These are phyloP conservation scores for Molossus alvarezi DNA, from an alignment of 2,797 vertebrate genomes.

Conservation along the genomic window DNA sequence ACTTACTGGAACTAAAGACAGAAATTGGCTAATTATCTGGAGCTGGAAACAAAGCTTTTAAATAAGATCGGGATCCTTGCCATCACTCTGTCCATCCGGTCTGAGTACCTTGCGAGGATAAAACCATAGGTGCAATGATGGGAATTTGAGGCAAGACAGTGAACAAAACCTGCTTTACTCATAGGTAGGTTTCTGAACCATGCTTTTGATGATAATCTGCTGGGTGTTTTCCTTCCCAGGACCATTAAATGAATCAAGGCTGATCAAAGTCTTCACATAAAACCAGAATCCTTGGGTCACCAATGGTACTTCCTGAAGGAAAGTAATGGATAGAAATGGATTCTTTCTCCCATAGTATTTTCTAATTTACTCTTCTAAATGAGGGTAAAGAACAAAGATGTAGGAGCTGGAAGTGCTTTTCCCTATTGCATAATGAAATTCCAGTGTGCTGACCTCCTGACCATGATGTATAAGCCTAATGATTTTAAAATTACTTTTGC, in stretches of 20 bases:
- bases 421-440: conserved; percentile 76
- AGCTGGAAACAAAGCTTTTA: background rate
- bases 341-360: conserved; percentile 51
- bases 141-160: background rate
- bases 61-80: background rate
- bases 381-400: conserved; percentile 67
- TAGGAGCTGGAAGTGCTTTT: conserved; percentile 68
- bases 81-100: background rate
- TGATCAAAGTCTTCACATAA: conserved; percentile 45
- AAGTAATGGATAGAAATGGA: conserved; percentile 72
- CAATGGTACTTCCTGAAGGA: conserved; percentile 63
- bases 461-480: conserved; percentile 79
- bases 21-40: background rate
- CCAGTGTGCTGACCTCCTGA: conserved; percentile 80
- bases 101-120: background rate
- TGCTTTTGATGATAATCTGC: background rate
- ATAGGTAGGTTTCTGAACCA: background rate
- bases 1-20: background rate
- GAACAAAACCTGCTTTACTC: background rate
- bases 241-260: conserved; percentile 27
- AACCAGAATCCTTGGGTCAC: conserved; percentile 65
- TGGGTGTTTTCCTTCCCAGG: background rate
- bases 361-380: conserved; percentile 74
- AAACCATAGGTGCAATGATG: background rate
- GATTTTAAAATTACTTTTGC: conserved; percentile 85